These are phyloP conservation scores for Chrysolina oricalcia DNA, from an alignment of 2,888 invertebrate species.

Conservation along the genomic window DNA sequence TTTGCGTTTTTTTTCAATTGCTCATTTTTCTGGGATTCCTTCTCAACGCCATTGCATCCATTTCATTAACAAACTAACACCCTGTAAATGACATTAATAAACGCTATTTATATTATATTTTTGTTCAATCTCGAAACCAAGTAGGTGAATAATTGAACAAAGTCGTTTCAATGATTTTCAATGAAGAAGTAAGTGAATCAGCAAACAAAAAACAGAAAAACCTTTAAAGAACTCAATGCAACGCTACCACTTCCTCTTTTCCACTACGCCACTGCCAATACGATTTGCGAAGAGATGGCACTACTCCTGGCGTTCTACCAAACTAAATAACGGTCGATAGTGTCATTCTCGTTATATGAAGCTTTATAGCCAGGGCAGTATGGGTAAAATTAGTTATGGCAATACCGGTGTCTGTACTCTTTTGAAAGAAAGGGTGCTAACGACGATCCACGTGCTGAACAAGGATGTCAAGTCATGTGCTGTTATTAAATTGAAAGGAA, in stretches of 20 bases:
- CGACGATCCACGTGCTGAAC: conserved; percentile 37
- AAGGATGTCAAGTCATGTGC: conserved; percentile 31
- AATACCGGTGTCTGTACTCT: conserved; percentile 1
- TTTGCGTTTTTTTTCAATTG: too few species aligned
- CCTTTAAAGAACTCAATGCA: conserved; percentile 34
- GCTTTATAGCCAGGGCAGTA: neutral
- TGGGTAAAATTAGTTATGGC: neutral
- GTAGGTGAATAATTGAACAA: neutral
- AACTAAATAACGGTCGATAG: neutral
- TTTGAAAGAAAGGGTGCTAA: neutral
- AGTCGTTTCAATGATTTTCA: neutral
- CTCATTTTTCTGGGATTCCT: too few species aligned
- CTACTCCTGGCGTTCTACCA: neutral
- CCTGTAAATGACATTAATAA: too few species aligned
- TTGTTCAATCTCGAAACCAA: neutral
- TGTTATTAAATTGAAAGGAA: conserved; percentile 41
- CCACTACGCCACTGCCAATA: conserved; percentile 36
- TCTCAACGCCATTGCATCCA: too few species aligned
- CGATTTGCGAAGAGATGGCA: conserved; percentile 19
- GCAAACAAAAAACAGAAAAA: neutral
- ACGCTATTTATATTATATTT: neutral
- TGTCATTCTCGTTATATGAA: neutral
- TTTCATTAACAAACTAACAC: too few species aligned
- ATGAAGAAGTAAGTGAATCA: conserved; percentile 1
- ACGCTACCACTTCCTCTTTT: conserved; percentile 15